Evolutionary conservation across 2,797 vertebrate genomes (phyloP).

Genomic region (Argentina silus): DNA sequence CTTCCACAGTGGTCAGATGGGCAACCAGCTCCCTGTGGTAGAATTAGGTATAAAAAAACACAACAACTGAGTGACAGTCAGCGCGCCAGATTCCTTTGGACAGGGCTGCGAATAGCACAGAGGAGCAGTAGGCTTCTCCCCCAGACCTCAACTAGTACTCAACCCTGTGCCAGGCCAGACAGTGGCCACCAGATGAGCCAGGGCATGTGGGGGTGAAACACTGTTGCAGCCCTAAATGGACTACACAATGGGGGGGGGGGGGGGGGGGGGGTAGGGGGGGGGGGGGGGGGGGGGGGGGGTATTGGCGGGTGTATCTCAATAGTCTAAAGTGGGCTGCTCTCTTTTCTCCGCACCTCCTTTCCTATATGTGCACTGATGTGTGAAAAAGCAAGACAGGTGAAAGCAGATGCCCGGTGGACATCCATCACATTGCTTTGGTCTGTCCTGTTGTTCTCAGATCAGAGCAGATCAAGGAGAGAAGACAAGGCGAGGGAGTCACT

Average conservation of each 20-base stretch:
- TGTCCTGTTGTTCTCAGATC: too few relatives aligned
- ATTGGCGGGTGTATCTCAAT: background rate
- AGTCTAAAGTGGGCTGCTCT: background rate
- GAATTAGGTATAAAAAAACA: slow-evolving; percentile 72
- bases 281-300: too few relatives aligned
- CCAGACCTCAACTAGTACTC: background rate
- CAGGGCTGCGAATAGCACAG: slow-evolving; percentile 78
- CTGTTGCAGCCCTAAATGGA: too few relatives aligned
- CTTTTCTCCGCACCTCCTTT: background rate
- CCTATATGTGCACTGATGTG: too few relatives aligned
- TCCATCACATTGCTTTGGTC: too few relatives aligned
- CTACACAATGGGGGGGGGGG: too few relatives aligned
- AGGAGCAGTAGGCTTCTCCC: slow-evolving; percentile 66
- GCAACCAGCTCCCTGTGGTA: slow-evolving; percentile 78
- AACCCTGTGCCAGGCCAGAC: slow-evolving; percentile 32
- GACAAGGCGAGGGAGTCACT: too few relatives aligned
- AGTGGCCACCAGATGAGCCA: slow-evolving; percentile 70
- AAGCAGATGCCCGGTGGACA: too few relatives aligned
- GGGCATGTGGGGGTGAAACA: slow-evolving; percentile 51
- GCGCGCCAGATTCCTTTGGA: slow-evolving; percentile 79
- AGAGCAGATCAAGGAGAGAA: too few relatives aligned
- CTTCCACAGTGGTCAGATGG: slow-evolving; percentile 81
- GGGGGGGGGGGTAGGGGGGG: too few relatives aligned
- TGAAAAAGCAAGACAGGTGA: too few relatives aligned
- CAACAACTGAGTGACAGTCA: slow-evolving; percentile 78